A percentile compares a stretch with the other conserved stretches of the same genome.
Evolutionary conservation across 2,113 vertebrate species (phyloP).

Genomic region (Catharus bicknelli): DNA sequence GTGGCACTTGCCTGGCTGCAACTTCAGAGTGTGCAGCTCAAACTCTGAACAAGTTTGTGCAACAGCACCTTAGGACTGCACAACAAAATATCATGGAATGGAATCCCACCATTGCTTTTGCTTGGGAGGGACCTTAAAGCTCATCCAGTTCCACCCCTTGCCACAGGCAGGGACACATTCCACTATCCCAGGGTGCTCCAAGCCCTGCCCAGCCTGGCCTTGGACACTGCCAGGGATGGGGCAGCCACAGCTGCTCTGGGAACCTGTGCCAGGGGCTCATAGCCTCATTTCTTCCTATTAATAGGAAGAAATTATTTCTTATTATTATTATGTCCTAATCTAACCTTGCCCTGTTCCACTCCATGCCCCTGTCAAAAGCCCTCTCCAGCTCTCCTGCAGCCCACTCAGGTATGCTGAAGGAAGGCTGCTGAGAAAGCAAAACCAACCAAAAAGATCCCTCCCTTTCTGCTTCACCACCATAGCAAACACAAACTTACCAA

Average conservation of each 20-base stretch:
- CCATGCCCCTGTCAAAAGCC: not conserved
- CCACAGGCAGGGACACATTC: not conserved
- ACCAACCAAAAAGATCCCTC: not conserved
- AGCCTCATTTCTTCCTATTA: not conserved
- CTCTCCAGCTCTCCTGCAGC: not conserved
- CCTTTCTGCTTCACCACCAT: not conserved
- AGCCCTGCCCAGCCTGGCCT: rapidly evolving
- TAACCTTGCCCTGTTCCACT: not conserved
- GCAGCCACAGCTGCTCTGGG: not conserved
- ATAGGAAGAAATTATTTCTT: too few species aligned
- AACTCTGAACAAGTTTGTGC: not conserved
- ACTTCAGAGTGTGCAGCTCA: rapidly evolving
- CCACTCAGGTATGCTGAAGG: not conserved
- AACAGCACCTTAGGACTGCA: not conserved
- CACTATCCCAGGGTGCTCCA: rapidly evolving
- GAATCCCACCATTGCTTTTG: not conserved
- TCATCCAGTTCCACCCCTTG: not conserved
- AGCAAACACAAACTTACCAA: conserved; percentile 78
- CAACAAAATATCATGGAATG: not conserved
- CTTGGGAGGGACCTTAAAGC: not conserved
- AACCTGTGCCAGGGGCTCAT: rapidly evolving
- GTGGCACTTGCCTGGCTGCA: not conserved
- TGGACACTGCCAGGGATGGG: not conserved
- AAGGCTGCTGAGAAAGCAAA: conserved; percentile 4
- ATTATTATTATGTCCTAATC: not conserved